These are phyloP conservation scores for Xiphophorus maculatus DNA, from an alignment of 2,113 vertebrate species.

Conservation along the genomic window DNA sequence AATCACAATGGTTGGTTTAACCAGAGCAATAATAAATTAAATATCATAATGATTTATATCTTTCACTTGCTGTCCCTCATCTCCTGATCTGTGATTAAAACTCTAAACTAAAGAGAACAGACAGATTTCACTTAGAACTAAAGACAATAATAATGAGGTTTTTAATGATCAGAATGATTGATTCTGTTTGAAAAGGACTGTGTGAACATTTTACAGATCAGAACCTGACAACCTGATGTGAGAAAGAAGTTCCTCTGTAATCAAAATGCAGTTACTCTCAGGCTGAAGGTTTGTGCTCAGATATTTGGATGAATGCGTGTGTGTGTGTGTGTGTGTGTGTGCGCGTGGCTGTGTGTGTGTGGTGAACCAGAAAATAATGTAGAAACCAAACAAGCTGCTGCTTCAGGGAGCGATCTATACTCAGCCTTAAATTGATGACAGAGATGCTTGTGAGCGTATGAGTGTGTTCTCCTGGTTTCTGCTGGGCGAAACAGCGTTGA, in stretches of 20 bases:
- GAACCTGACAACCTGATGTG: background rate
- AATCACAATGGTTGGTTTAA: no score
- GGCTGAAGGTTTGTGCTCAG: slow-evolving; percentile 6
- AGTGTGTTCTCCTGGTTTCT: slow-evolving; percentile 18
- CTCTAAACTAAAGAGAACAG: background rate
- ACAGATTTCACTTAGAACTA: no score
- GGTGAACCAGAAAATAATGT: slow-evolving; percentile 70
- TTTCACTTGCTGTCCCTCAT: no score
- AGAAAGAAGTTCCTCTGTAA: background rate
- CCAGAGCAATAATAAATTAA: no score
- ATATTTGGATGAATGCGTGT: slow-evolving; percentile 10
- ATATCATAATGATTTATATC: no score
- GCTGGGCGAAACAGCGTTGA: slow-evolving; percentile 25
- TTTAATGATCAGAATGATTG: background rate
- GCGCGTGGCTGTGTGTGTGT: slow-evolving; percentile 54
- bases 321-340: slow-evolving; percentile 28
- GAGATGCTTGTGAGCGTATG: slow-evolving; percentile 28
- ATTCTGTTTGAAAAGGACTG: background rate
- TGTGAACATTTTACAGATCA: background rate
- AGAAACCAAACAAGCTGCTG: slow-evolving; percentile 63
- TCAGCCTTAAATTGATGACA: slow-evolving; percentile 62
- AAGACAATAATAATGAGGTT: no score
- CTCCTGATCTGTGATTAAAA: background rate
- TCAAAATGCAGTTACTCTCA: background rate
- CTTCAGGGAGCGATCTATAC: slow-evolving; percentile 67